These are phyloP conservation scores for Heliconius hewitsoni DNA, from an alignment of 1,140 invertebrate species.

Conservation along the genomic window DNA sequence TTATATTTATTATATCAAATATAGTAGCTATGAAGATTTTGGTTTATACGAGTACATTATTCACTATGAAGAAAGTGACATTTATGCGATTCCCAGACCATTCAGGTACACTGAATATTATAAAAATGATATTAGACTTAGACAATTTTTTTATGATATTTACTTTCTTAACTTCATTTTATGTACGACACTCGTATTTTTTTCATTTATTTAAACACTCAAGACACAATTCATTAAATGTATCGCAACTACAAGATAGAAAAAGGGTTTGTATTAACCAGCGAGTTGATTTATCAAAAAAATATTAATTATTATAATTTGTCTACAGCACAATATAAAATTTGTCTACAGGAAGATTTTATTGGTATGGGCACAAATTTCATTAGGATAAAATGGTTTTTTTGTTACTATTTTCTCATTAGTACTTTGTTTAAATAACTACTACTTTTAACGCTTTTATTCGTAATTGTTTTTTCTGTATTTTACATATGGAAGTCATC, in stretches of 20 bases:
- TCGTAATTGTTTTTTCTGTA: too few relatives aligned
- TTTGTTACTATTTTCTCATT: not conserved
- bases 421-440: not conserved
- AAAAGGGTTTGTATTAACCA: not conserved
- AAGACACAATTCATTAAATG: not conserved
- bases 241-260: not conserved
- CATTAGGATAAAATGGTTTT: not conserved
- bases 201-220: too few relatives aligned
- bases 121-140: too few relatives aligned
- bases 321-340: not conserved
- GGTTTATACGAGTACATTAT: too few relatives aligned
- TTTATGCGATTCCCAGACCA: too few relatives aligned
- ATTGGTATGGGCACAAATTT: too few relatives aligned
- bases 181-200: too few relatives aligned
- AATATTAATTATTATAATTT: not conserved
- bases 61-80: too few relatives aligned
- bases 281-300: conserved; percentile 4
- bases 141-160: too few relatives aligned
- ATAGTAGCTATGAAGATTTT: not conserved
- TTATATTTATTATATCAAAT: not conserved
- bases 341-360: not conserved
- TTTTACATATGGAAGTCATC: not conserved
- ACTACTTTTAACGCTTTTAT: conserved; percentile 11
- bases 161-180: too few relatives aligned
- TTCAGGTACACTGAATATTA: too few relatives aligned